Conservation (phyloP, 92 coral and sea anemone genomes). For the Parazoanthus swiftii region DNA sequence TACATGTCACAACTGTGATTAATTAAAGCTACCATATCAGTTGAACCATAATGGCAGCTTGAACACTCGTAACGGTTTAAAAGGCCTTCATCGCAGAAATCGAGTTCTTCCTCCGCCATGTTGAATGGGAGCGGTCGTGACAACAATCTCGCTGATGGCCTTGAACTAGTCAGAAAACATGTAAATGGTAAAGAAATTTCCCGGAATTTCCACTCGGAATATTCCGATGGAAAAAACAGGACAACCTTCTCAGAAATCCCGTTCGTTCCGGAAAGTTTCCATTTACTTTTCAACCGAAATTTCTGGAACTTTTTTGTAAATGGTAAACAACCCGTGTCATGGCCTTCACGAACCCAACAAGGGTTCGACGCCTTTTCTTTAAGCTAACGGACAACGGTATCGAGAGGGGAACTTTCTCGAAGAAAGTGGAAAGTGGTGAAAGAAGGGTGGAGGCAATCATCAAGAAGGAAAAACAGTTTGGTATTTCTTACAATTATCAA, state of each 20-base stretch:
- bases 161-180: not conserved
- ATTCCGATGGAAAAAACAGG: not conserved
- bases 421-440: not conserved
- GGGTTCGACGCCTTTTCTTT: not conserved
- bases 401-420: constrained; percentile 9
- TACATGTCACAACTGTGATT: constrained; percentile 1
- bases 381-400: not conserved
- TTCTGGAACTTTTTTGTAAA: too few species aligned
- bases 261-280: constrained; percentile 6
- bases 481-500: constrained; percentile 6
- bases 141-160: not conserved
- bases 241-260: constrained; percentile 9
- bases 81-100: not conserved
- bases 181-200: constrained; percentile 6
- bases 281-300: constrained; percentile 1
- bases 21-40: not conserved
- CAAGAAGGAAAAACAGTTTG: constrained; percentile 37
- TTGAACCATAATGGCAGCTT: not conserved
- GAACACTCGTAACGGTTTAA: not conserved
- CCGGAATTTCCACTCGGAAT: not conserved
- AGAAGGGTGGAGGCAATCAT: constrained; percentile 33
- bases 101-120: constrained; percentile 3
- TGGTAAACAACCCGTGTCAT: not conserved
- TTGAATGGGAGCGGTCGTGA: constrained; percentile 2
- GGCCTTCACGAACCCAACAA: not conserved